A percentile compares a stretch with the other conserved stretches of the same genome.
Conservation (phyloP, 2,113 vertebrate species). For the Aythya baeri region DNA sequence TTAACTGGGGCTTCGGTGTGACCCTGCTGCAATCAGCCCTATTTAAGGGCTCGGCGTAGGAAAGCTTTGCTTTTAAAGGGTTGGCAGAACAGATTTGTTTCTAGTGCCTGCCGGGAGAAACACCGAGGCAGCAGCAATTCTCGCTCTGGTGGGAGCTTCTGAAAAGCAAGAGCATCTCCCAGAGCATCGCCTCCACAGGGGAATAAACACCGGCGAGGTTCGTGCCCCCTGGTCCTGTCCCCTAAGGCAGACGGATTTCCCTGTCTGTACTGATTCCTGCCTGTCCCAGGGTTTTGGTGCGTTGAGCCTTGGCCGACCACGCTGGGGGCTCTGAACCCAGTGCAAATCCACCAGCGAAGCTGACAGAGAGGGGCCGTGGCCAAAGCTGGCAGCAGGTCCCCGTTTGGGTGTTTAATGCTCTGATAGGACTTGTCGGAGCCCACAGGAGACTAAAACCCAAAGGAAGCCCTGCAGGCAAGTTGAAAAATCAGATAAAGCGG, state of each 20-base stretch:
- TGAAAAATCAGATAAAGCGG: not conserved
- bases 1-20: not conserved
- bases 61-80: not conserved
- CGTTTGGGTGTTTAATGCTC: not conserved
- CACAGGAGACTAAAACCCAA: not conserved
- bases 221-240: not conserved
- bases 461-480: not conserved
- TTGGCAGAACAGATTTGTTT: not conserved
- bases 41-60: not conserved
- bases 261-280: accelerated
- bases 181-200: not conserved
- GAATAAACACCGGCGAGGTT: not conserved
- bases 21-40: not conserved
- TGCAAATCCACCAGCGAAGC: accelerated
- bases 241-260: not conserved
- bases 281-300: not conserved
- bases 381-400: not conserved
- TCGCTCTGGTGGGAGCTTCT: not conserved
- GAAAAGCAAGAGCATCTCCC: not conserved
- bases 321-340: not conserved
- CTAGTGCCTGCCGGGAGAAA: not conserved
- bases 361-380: accelerated
- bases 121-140: not conserved
- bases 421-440: not conserved
- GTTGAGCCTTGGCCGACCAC: not conserved